phyloP scores from a whole-genome alignment of 2,797 vertebrate species.

The Myotis myotis region DNA sequence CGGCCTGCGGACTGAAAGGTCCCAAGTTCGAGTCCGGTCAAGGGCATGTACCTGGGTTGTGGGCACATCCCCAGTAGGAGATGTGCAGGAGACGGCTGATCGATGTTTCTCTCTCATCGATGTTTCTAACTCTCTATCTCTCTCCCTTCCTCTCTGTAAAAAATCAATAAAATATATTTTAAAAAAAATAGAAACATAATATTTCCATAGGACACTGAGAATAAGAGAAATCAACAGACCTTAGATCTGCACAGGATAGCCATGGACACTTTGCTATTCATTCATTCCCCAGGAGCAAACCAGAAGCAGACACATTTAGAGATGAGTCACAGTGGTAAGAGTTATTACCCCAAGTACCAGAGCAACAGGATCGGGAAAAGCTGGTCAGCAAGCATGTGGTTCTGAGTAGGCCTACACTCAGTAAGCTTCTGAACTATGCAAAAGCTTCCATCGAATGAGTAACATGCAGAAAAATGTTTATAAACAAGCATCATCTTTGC shows the following conservation, averaged over 20 bases:
- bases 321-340: not conserved
- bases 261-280: not conserved
- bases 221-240: not conserved
- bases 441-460: not conserved
- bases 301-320: not conserved
- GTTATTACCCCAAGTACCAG: not conserved
- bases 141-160: no score
- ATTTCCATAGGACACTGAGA: not conserved
- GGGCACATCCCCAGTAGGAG: no score
- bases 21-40: no score
- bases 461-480: not conserved
- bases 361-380: not conserved
- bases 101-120: no score
- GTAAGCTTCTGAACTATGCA: not conserved
- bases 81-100: no score
- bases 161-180: no score
- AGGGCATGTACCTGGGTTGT: no score
- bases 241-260: not conserved
- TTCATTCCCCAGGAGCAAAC: not conserved
- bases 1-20: no score
- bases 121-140: no score
- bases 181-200: not conserved
- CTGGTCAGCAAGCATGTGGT: not conserved
- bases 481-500: not conserved
- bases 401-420: not conserved